phyloP scores from a whole-genome alignment of 1,140 invertebrate species.

The Apis laboriosa region DNA sequence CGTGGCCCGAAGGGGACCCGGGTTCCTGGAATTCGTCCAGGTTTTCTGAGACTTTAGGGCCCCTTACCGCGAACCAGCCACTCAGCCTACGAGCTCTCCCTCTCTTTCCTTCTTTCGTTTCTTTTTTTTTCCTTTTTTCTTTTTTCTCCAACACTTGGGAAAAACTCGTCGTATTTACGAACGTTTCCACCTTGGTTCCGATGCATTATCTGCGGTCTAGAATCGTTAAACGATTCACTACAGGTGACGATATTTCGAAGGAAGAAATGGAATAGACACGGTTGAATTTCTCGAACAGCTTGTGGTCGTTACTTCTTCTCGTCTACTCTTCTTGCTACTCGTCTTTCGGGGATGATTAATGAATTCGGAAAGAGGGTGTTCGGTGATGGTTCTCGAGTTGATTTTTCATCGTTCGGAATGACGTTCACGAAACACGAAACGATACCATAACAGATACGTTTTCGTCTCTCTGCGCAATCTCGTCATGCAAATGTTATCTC shows the following conservation, averaged over 20 bases:
- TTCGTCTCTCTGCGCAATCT: not conserved
- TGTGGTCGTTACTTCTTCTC: not conserved
- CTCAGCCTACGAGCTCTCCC: not conserved
- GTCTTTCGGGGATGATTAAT: constrained; percentile 45
- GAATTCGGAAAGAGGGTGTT: not conserved
- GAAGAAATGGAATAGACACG: not conserved
- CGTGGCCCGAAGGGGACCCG: constrained; percentile 30
- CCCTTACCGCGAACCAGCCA: constrained; percentile 66
- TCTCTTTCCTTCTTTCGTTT: not conserved
- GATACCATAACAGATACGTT: not conserved
- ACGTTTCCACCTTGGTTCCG: not conserved
- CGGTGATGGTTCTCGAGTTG: not conserved
- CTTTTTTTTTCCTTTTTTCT: not conserved
- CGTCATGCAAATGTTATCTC: not conserved
- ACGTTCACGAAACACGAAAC: not conserved
- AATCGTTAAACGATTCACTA: not conserved
- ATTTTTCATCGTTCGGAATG: not conserved
- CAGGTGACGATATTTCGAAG: constrained; percentile 5
- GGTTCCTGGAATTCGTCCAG: constrained; percentile 72
- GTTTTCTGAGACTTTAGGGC: constrained; percentile 76
- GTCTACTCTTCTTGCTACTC: constrained; percentile 25
- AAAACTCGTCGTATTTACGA: not conserved
- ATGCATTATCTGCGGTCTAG: too few relatives aligned
- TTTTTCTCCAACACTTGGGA: not conserved
- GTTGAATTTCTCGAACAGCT: not conserved